Percentiles rank a stretch among this genome's conserved stretches.
Evolutionary conservation across 2,888 invertebrate species (phyloP).

Genomic region (Nephrotoma guestfalica): DNA sequence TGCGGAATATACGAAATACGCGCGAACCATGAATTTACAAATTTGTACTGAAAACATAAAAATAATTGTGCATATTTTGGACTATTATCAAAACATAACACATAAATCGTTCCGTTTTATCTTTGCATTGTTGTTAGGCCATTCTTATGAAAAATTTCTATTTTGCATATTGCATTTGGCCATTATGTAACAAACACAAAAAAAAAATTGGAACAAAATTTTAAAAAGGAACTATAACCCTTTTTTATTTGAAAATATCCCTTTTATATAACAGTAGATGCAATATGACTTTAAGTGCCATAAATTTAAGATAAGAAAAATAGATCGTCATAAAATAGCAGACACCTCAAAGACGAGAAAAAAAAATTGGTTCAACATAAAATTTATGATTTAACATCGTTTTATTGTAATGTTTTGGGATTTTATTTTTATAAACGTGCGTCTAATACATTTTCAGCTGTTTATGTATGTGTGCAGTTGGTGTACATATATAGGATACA

Average conservation of each 20-base stretch:
- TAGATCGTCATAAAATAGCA: not conserved
- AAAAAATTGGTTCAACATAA: not conserved
- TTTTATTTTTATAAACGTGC: not conserved
- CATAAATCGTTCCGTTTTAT: not conserved
- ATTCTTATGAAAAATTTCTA: not conserved
- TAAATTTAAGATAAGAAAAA: not conserved
- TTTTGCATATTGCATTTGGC: not conserved
- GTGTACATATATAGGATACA: not conserved
- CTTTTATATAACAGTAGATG: not conserved
- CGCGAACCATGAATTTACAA: not conserved
- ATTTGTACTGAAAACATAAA: not conserved
- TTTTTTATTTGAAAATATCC: not conserved
- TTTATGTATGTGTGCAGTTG: not conserved
- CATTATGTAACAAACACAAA: not conserved
- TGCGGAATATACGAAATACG: no score
- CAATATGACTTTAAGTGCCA: not conserved
- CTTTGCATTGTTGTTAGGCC: not conserved
- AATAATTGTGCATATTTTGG: not conserved
- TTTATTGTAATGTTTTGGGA: not conserved
- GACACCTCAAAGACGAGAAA: not conserved
- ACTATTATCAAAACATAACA: not conserved
- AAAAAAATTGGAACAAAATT: not conserved
- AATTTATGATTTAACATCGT: not conserved
- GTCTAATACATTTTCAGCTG: not conserved
- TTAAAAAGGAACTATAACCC: not conserved